Evolutionary conservation across 2,888 invertebrate genomes (phyloP).

Genomic region (Ormyrus labotus): DNA sequence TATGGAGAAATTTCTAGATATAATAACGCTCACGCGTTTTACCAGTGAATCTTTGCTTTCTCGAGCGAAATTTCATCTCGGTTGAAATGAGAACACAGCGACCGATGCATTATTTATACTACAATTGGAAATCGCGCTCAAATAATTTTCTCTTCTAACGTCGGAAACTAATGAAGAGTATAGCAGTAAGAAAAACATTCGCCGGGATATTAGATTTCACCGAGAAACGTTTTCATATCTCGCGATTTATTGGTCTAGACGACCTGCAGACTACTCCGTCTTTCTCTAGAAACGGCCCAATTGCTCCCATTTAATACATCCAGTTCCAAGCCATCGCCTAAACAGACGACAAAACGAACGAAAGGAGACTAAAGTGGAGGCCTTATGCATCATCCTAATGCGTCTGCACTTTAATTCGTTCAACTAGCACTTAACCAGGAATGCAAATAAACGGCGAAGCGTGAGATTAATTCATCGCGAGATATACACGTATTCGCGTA

Average conservation of each 20-base stretch:
- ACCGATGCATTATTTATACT: background rate
- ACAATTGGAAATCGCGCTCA: background rate
- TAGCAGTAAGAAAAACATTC: background rate
- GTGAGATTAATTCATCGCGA: too few species aligned
- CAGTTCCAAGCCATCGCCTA: background rate
- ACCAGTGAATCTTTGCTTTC: background rate
- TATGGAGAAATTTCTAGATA: too few species aligned
- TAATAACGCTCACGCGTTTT: too few species aligned
- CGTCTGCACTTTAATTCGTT: background rate
- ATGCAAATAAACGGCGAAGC: too few species aligned
- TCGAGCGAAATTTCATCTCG: background rate
- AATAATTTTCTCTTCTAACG: background rate
- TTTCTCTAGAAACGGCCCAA: constrained; percentile 20
- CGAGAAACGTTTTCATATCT: constrained; percentile 32
- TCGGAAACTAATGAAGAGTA: background rate
- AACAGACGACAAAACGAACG: background rate
- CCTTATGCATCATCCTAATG: constrained; percentile 1
- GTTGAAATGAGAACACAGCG: background rate
- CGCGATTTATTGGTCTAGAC: constrained; percentile 44
- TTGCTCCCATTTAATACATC: constrained; percentile 28
- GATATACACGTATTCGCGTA: too few species aligned
- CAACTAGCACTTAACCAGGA: too few species aligned
- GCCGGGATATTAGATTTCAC: constrained; percentile 30
- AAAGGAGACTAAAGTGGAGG: background rate
- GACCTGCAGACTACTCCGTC: background rate